Evolutionary conservation across 1,140 invertebrate species (phyloP).

Genomic region (Leucophenga varia): DNA sequence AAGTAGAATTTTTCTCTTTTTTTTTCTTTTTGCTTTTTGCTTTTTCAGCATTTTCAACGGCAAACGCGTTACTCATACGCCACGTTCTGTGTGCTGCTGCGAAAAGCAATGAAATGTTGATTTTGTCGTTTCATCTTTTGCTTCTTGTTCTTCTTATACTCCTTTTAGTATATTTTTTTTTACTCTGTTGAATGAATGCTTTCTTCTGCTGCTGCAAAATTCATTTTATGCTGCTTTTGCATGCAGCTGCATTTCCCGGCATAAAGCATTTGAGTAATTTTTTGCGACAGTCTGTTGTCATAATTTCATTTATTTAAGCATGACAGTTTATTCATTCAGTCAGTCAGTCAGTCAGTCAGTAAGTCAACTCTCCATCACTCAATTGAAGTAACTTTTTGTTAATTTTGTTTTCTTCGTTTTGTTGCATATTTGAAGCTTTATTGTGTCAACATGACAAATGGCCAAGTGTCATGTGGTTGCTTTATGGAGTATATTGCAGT

Average conservation of each 20-base stretch:
- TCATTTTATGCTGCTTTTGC: too few species aligned
- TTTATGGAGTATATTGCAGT: too few species aligned
- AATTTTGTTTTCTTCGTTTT: too few species aligned
- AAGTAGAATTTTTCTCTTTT: constrained; percentile 1
- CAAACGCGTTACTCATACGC: constrained; percentile 52
- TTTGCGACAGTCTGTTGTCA: constrained; percentile 52
- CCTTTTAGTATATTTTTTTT: constrained; percentile 19
- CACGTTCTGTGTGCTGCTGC: too few species aligned
- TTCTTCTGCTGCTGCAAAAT: constrained; percentile 17
- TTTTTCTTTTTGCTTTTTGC: constrained; percentile 27
- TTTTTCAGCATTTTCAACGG: constrained; percentile 52
- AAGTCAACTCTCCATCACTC: too few species aligned
- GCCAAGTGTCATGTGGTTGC: constrained; percentile 36
- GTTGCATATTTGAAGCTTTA: constrained; percentile 30
- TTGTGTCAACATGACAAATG: constrained; percentile 52
- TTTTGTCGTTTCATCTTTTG: too few species aligned
- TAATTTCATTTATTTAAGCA: constrained; percentile 52
- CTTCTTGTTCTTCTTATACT: too few species aligned
- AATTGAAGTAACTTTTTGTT: too few species aligned
- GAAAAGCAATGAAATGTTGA: too few species aligned
- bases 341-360: too few species aligned
- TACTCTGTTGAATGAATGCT: constrained; percentile 18
- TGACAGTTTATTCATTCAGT: constrained; percentile 3
- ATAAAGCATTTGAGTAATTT: too few species aligned
- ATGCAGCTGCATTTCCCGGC: constrained; percentile 49